phyloP scores from a whole-genome alignment of 2,888 invertebrate genomes.

The Macrostomum cliftonense region DNA sequence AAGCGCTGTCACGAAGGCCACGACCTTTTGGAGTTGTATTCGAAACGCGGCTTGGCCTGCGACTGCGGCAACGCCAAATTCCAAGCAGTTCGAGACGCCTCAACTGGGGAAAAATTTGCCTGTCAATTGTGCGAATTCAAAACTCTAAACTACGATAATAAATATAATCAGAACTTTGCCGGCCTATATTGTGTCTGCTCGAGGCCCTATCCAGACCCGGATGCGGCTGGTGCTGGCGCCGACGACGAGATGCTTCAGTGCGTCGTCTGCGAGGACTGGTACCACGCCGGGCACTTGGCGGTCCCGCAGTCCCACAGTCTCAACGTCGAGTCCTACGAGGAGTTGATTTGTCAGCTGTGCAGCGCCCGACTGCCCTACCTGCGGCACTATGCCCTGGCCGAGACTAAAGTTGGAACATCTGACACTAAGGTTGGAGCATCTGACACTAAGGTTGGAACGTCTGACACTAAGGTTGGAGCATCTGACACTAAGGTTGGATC shows the following conservation, averaged over 20 bases:
- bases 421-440: too few relatives aligned
- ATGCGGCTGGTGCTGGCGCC: too few relatives aligned
- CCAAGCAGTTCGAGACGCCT: constrained; percentile 23
- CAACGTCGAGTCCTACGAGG: too few relatives aligned
- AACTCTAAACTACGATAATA: constrained; percentile 50
- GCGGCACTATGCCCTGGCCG: too few relatives aligned
- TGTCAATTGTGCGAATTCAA: constrained; percentile 19
- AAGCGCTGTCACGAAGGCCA: constrained; percentile 85
- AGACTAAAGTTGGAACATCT: too few relatives aligned
- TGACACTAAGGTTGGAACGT: too few relatives aligned
- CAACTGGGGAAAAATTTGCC: constrained; percentile 45
- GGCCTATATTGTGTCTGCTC: constrained; percentile 77
- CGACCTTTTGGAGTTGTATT: constrained; percentile 80
- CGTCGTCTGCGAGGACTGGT: constrained; percentile 90
- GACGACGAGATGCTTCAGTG: constrained; percentile 92
- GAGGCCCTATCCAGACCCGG: constrained; percentile 81
- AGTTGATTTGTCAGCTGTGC: too few relatives aligned
- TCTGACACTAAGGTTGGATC: too few relatives aligned
- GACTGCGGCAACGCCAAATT: constrained; percentile 62
- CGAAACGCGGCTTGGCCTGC: constrained; percentile 75
- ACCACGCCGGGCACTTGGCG: constrained; percentile 42
- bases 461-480: too few relatives aligned
- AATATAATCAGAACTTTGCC: constrained; percentile 74
- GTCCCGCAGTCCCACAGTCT: too few relatives aligned
- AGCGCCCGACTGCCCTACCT: too few relatives aligned